Evolutionary conservation across 1,140 invertebrate species (phyloP).

Genomic region (Samia ricini): DNA sequence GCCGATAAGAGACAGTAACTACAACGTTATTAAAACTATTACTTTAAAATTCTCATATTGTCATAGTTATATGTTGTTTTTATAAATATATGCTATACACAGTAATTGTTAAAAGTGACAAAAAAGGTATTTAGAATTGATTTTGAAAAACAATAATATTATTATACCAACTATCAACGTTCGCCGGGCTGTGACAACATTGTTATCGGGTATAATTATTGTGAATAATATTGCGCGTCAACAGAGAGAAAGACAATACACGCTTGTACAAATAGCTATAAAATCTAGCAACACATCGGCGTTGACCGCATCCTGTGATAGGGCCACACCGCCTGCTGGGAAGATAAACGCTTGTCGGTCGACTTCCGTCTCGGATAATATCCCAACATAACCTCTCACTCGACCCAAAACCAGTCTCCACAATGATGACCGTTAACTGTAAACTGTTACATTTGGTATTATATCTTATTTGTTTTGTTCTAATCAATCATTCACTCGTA

Average conservation of each 20-base stretch:
- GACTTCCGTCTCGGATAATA: constrained; percentile 35
- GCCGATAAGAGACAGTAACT: too few relatives aligned
- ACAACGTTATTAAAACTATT: too few relatives aligned
- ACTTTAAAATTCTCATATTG: too few relatives aligned
- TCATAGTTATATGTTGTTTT: too few relatives aligned
- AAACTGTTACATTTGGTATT: background rate
- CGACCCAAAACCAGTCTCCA: background rate
- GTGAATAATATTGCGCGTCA: constrained; percentile 5
- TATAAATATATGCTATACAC: background rate
- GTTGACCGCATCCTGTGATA: constrained; percentile 59
- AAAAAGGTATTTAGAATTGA: background rate
- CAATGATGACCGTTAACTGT: background rate
- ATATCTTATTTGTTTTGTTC: too few relatives aligned
- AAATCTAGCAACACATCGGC: constrained; percentile 33
- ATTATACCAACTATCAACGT: background rate
- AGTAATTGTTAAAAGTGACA: background rate
- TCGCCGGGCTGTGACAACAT: background rate
- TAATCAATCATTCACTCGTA: too few relatives aligned
- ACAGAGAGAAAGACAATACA: constrained; percentile 1
- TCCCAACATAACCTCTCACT: constrained; percentile 6
- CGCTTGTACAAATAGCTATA: constrained; percentile 35
- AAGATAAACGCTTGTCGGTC: constrained; percentile 41
- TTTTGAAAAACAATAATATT: background rate
- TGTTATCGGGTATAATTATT: background rate
- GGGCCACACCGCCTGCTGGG: constrained; percentile 27